Conservation (phyloP, 1,140 invertebrate species). For the Elysia chlorotica region DNA sequence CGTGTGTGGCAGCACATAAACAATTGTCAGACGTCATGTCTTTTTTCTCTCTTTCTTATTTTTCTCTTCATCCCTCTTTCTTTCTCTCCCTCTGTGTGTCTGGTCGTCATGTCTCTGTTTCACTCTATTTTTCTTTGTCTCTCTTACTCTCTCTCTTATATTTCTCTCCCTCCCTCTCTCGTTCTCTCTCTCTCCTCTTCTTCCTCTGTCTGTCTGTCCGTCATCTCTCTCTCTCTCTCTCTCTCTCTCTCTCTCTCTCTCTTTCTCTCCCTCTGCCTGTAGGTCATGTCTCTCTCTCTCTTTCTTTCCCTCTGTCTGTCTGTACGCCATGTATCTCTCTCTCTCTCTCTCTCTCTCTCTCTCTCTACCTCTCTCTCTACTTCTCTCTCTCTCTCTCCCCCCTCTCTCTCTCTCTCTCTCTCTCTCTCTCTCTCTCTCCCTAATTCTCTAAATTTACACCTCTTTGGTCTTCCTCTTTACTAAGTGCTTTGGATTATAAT, state of each 20-base stretch:
- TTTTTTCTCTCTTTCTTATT: no score
- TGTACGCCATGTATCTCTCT: no score
- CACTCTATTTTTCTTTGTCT: neutral
- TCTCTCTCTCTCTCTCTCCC: neutral
- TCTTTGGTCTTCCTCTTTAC: neutral
- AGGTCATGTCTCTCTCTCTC: neutral
- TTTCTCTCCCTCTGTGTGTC: neutral
- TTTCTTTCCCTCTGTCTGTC: no score
- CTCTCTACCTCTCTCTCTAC: neutral
- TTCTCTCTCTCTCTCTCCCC: neutral
- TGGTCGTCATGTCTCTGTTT: neutral
- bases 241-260: neutral
- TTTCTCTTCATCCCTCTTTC: no score
- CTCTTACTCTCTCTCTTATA: no score
- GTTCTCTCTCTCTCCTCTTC: no score
- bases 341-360: neutral
- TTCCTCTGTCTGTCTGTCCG: no score
- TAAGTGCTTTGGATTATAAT: neutral
- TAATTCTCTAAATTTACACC: neutral
- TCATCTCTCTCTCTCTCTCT: neutral
- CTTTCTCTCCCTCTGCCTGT: neutral
- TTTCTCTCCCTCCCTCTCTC: neutral
- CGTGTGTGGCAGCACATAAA: no score
- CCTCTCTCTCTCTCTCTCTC: neutral
- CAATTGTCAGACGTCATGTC: no score